Conservation (phyloP, 2,113 vertebrate genomes). For the Grallaria varia region DNA sequence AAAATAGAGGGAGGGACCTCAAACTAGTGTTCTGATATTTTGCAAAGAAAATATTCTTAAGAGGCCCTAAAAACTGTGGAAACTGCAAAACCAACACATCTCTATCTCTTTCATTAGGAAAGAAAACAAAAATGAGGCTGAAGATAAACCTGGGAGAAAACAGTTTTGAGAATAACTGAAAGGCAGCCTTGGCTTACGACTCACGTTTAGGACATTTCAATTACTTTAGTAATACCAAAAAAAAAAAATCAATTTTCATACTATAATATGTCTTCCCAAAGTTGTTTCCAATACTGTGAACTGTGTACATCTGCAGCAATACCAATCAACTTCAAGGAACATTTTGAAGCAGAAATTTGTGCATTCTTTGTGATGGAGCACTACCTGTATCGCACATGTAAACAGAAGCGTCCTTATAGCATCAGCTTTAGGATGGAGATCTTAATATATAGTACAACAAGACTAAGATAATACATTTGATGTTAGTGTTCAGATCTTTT, state of each 20-base stretch:
- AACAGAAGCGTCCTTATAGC: not conserved
- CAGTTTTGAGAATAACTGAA: not conserved
- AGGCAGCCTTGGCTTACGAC: not conserved
- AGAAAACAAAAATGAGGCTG: not conserved
- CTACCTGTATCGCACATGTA: not conserved
- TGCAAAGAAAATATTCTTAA: not conserved
- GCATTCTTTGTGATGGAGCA: not conserved
- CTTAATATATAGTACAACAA: not conserved
- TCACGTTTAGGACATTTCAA: not conserved
- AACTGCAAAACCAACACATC: not conserved
- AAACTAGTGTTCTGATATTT: not conserved
- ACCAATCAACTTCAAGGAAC: not conserved
- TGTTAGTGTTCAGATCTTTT: not conserved
- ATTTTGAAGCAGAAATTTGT: not conserved
- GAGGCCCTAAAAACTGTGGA: not conserved
- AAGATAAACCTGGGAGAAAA: not conserved
- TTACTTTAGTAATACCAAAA: not conserved
- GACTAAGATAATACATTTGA: not conserved
- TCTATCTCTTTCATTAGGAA: not conserved
- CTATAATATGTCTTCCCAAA: not conserved
- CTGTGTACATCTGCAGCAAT: not conserved
- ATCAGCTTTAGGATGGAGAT: not conserved
- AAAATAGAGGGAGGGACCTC: not conserved
- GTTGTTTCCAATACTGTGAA: not conserved
- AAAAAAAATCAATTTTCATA: not conserved